Percentiles rank a stretch among this genome's conserved stretches.
Evolutionary conservation across 1,140 invertebrate genomes (phyloP).

Genomic region (Akabosia matsudoensis): DNA sequence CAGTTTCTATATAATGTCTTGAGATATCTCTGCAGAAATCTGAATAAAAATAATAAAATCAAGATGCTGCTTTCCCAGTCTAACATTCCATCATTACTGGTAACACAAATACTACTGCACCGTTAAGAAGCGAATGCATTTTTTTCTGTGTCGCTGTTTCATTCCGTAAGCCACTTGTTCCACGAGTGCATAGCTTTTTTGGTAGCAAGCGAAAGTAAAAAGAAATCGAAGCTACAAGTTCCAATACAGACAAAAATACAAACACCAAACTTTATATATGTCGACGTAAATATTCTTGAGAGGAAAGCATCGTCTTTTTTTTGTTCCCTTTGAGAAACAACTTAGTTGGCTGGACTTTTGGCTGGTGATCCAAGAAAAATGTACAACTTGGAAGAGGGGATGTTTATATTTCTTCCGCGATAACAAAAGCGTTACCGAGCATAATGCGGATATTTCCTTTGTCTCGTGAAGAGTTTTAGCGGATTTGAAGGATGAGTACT

Average conservation of each 20-base stretch:
- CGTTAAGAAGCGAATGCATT: neutral
- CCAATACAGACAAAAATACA: neutral
- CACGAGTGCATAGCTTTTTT: no score
- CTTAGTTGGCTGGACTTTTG: slow-evolving; percentile 8
- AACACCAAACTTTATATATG: neutral
- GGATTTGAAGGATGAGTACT: neutral
- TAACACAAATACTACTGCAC: neutral
- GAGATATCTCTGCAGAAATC: slow-evolving; percentile 7
- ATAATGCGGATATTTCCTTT: slow-evolving; percentile 11
- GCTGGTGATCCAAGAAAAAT: neutral
- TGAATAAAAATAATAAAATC: slow-evolving; percentile 22
- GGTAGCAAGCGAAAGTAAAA: no score
- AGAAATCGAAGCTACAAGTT: neutral
- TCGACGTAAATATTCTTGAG: neutral
- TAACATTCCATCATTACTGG: no score
- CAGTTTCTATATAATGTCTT: slow-evolving; percentile 2
- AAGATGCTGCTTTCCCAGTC: slow-evolving; percentile 12
- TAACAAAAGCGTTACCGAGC: neutral
- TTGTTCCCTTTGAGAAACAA: neutral
- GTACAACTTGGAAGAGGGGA: no score
- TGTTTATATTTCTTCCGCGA: no score
- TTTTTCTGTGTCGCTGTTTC: no score
- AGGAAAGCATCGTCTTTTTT: neutral
- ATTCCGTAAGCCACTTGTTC: no score
- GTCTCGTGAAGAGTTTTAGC: slow-evolving; percentile 8